Base-by-base conservation (phyloP, 2,888 invertebrate genomes). In the Kryphioiulus occultus region DNA sequence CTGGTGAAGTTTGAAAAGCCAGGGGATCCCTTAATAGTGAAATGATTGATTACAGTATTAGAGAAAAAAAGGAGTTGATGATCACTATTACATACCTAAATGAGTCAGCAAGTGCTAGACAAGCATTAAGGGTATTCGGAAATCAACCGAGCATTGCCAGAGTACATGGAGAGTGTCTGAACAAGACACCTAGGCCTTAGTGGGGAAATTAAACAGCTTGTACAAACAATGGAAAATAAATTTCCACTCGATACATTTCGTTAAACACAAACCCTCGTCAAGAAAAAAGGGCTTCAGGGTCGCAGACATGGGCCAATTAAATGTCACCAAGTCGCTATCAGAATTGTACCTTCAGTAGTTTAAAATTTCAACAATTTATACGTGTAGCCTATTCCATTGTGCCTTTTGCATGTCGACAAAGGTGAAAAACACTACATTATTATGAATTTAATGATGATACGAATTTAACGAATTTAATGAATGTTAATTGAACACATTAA, bases 61-160 rank as follows among this genome's bases (percentile, higher is more conserved):
- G 68, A 68, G 68, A 26, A 68, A 68, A 68, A 68, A 68, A 68
- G 68, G 68, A 68, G 68, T 68, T 68, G 68, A 68, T 68, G 68
- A 68, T 68, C 68, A 68, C 68, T 68, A 68, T 68, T 68, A 68
- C 68, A 68, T 68, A 68, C 68, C 68, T 68, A 68, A 68, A 68
- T 68, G 68, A 68, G 26, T 68, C 68, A 68, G 68, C 68, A 68
- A 68, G 68, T 68, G 68, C 68, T 22, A 68, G 26, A 68, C 68
- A 68, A 22, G 68, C 19, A 68, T 10, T 68, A 22, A 26, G 68
- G 68, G 68, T 26, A 26, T 26, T 68, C 68, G 9, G 68, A 68
- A 68, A 68, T 68, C 68, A 68, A 68, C 68, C 9, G 68, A 68
- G 68, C 68, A 68, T 68, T 68, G 68, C 68, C 68, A 68, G 19